Conservation (phyloP, 1,140 invertebrate genomes). For the Eueides isabella region DNA sequence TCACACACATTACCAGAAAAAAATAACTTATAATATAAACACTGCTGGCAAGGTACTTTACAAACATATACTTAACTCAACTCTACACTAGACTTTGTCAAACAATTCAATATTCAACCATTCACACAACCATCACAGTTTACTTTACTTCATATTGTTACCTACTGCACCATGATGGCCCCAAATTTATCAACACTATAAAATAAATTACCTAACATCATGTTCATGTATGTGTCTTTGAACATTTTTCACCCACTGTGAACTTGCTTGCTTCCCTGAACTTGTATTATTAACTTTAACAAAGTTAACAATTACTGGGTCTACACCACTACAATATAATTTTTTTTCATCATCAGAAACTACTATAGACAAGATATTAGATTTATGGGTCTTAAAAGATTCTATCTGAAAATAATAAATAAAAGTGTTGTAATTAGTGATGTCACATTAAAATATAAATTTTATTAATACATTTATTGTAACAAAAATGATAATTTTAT, state of each 20-base stretch:
- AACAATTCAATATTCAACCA: no score
- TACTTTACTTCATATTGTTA: no score
- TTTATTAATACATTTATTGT: neutral
- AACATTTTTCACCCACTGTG: slow-evolving; percentile 90
- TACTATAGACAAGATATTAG: slow-evolving; percentile 89
- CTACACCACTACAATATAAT: slow-evolving; percentile 91
- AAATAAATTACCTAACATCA: slow-evolving; percentile 86
- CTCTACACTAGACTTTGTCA: neutral
- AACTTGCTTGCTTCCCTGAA: slow-evolving; percentile 44
- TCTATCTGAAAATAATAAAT: slow-evolving; percentile 83
- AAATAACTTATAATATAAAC: no score
- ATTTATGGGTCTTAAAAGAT: slow-evolving; percentile 88
- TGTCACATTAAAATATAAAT: neutral
- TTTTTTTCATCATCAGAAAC: slow-evolving; percentile 88
- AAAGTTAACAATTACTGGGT: slow-evolving; percentile 88
- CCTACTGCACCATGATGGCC: neutral
- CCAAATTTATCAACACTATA: neutral
- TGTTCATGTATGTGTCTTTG: slow-evolving; percentile 91
- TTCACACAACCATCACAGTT: no score
- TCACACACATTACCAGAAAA: no score
- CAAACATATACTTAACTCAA: no score
- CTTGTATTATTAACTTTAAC: slow-evolving; percentile 83
- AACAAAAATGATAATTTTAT: neutral
- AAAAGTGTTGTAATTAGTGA: neutral
- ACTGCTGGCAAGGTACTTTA: no score